Evolutionary conservation across 2,888 invertebrate species (phyloP), one percentile per base, ranked within the genome.

Genomic region (Clanis bilineata): DNA sequence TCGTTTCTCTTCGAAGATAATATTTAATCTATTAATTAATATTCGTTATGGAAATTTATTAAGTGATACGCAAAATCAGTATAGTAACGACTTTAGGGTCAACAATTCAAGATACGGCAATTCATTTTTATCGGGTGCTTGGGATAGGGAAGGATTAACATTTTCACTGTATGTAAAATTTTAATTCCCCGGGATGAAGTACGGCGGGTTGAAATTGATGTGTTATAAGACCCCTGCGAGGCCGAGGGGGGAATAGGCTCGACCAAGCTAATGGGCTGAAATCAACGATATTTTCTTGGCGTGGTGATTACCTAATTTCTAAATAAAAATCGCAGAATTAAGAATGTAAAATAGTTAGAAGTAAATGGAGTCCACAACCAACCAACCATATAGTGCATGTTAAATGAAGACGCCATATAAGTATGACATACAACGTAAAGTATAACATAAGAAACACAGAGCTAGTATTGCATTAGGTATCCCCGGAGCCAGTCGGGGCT

Each of bases 381-480:
- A 9, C 12, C 22, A 56, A 9, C n/a, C 18, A 38, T 39, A 10
- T 28, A 32, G 18, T 3, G 18, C 18, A 21, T 28, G 28, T 15
- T 47, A 47, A 25, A 15, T 25, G 67, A 69, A 69, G 56, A n/a
- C n/a, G 70, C 75, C 69, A 78, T n/a, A 76, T 73, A 70, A 66
- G 65, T 71, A 69, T 70, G 71, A 72, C 73, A 65, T 70, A 69
- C 68, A 69, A 62, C 65, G 62, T 68, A 64, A 68, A 70, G 65
- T 73, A 68, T 18, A 41, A 7, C 41, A 41, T 75, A 76, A 76
- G 74, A 76, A 74, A 67, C 73, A 74, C 71, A 77, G 73, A 83
- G 82, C 80, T 82, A 79, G 85, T 84, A 88, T 86, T 88, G 90
- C 90, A 89, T 90, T 89, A 90, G 88, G 76, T 79, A 75, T 87